A percentile compares a stretch with the other conserved stretches of the same genome.
Conservation (phyloP, 2,113 vertebrate genomes). For the Myotis lucifugus region DNA sequence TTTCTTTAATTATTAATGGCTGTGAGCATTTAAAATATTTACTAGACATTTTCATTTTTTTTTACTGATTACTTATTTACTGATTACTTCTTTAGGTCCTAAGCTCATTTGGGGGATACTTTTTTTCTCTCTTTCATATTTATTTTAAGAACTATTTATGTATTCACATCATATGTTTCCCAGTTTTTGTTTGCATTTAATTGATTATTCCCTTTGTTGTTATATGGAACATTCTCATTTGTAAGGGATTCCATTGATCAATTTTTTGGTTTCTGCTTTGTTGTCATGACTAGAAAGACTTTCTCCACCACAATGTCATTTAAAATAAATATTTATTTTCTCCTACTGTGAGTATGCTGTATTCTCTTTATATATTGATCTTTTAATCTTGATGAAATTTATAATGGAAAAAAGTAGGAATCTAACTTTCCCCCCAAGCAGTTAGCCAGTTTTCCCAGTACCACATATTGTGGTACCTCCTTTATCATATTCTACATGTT, state of each 20-base stretch:
- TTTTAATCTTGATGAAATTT: neutral
- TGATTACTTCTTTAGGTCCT: neutral
- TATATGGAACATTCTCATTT: neutral
- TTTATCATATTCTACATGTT: neutral
- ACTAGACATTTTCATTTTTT: neutral
- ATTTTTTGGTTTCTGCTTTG: neutral
- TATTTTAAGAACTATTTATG: neutral
- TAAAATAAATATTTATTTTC: conserved; percentile 26
- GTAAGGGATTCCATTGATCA: neutral
- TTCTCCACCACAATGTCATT: neutral
- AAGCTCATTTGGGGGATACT: neutral
- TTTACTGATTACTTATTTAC: neutral
- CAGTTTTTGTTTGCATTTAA: neutral
- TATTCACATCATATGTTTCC: neutral
- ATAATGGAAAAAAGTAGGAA: neutral
- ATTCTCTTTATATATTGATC: neutral
- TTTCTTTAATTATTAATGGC: neutral
- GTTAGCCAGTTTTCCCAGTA: neutral
- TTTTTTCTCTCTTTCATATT: neutral
- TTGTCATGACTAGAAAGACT: neutral
- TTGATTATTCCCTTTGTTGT: neutral
- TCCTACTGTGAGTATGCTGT: neutral
- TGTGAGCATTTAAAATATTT: neutral
- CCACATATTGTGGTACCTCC: neutral
- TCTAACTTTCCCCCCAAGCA: neutral